Base-by-base conservation (phyloP, 2,113 vertebrate genomes). In the Phrynocephalus versicolor region DNA sequence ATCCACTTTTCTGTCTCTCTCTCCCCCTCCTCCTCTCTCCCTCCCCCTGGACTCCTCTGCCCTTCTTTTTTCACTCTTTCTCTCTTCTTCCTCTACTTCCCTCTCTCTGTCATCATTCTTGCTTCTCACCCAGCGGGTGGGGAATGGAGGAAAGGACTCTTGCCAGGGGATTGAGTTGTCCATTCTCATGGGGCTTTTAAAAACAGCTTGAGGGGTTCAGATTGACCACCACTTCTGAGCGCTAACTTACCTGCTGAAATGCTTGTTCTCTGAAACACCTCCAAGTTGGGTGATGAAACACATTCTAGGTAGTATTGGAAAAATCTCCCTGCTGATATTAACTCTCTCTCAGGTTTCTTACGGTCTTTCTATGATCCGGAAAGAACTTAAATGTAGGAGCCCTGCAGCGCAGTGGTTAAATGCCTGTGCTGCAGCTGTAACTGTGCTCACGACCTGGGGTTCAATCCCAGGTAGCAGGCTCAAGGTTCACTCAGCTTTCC, bases 341-440 rank as follows among this genome's bases (percentile, higher is more conserved):
- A 7, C n/a, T n/a, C n/a, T 2, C 3, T 27, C 15, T 0, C 6
- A 64, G 25, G 62, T 5, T 21, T 65, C 30, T 67, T 30, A 25
- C 21, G 0, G 58, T 39, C 57, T 45, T 57, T 51, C 67, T 0
- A 4, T 0, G 0, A 76, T 2, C 33, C n/a, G 19, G 33, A 60
- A 85, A 15, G 64, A 2, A 18, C 73, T 69, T 19, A 78, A 51
- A n/a, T n/a, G n/a, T n/a, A n/a, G n/a, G n/a, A n/a, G n/a, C n/a
- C n/a, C n/a, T n/a, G n/a, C n/a, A n/a, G n/a, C n/a, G n/a, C n/a
- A n/a, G n/a, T n/a, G n/a, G n/a, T n/a, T n/a, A n/a, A n/a, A n/a
- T n/a, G n/a, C n/a, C n/a, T n/a, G n/a, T n/a, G n/a, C n/a, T n/a
- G n/a, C n/a, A n/a, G n/a, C n/a, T n/a, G n/a, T n/a, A n/a, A n/a